Conservation (phyloP, 2,113 vertebrate genomes). For the Pteropus alecto region DNA sequence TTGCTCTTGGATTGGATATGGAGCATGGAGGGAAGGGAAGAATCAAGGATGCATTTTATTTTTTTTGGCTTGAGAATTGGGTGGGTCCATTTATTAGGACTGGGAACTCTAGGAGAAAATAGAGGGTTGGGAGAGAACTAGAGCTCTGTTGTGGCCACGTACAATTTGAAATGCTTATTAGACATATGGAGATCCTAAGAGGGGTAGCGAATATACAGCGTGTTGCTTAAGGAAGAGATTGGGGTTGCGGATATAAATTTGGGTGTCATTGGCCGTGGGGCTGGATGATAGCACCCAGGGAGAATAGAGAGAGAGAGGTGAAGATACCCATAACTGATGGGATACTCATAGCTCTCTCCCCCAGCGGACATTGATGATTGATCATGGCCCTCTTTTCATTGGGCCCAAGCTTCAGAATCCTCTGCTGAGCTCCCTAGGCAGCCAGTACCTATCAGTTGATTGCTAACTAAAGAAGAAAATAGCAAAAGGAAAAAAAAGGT, state of each 20-base stretch:
- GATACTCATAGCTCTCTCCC: not conserved
- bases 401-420: not conserved
- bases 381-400: not conserved
- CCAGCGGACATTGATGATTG: not conserved
- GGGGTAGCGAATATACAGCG: not conserved
- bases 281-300: not conserved
- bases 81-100: not conserved
- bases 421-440: not conserved
- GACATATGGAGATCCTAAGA: not conserved
- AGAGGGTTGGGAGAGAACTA: not conserved
- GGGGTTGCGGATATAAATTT: not conserved
- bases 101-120: not conserved
- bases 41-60: not conserved
- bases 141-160: not conserved
- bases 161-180: not conserved
- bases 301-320: not conserved
- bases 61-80: not conserved
- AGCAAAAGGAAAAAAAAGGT: not conserved
- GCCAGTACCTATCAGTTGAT: not conserved
- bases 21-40: not conserved
- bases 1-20: not conserved
- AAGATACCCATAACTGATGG: rapidly evolving
- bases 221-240: not conserved
- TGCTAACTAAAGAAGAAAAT: not conserved
- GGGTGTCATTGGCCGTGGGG: not conserved